phyloP scores from a whole-genome alignment of 2,113 vertebrate genomes.

The Cranoglanis bouderius region DNA sequence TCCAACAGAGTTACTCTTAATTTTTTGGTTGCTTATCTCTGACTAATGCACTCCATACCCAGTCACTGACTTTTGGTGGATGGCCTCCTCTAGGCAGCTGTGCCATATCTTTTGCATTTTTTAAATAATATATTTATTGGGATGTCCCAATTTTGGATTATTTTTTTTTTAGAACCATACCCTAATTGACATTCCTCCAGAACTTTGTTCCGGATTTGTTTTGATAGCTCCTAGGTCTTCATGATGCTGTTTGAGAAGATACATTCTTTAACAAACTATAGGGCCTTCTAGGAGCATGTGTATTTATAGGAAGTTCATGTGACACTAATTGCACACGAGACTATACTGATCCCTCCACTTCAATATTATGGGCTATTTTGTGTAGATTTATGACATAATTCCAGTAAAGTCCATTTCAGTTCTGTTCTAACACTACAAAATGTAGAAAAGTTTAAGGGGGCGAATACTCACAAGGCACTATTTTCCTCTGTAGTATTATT shows the following conservation, averaged over 20 bases:
- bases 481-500: slow-evolving; percentile 13
- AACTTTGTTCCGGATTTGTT: background rate
- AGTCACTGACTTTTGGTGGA: background rate
- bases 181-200: background rate
- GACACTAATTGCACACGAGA: background rate
- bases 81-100: background rate
- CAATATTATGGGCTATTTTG: background rate
- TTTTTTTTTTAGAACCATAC: background rate
- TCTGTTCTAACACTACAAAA: background rate
- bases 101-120: background rate
- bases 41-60: background rate
- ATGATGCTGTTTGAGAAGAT: background rate
- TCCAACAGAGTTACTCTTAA: background rate
- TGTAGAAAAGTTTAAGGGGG: background rate
- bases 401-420: background rate
- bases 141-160: background rate
- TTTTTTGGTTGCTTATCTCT: background rate
- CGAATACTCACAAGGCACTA: background rate
- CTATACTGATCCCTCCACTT: too few species aligned
- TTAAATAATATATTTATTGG: background rate
- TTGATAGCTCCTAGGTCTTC: background rate
- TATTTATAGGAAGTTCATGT: background rate
- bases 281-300: background rate
- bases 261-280: background rate
- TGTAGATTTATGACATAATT: background rate